Conservation (phyloP, 2,113 vertebrate genomes). For the Corythornis vintsioides region DNA sequence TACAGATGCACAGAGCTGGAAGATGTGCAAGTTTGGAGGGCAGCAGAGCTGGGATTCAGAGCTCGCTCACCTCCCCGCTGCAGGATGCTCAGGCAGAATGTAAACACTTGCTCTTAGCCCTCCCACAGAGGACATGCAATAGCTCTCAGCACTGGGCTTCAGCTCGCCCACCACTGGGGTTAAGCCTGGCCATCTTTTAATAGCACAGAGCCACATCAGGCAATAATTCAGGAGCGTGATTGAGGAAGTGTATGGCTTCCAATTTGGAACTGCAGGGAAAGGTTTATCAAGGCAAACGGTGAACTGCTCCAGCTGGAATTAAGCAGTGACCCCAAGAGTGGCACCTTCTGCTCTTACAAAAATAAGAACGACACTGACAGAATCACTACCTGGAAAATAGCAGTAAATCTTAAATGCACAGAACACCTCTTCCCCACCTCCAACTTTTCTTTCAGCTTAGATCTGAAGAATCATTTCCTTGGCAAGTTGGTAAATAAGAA, state of each 20-base stretch:
- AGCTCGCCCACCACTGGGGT: neutral
- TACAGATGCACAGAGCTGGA: conserved; percentile 8
- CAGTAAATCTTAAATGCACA: neutral
- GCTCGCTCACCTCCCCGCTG: neutral
- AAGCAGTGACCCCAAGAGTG: neutral
- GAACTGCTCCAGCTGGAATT: neutral
- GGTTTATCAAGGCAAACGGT: neutral
- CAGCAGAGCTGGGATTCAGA: neutral
- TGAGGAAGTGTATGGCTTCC: neutral
- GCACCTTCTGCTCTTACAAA: neutral
- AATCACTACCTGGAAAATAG: neutral
- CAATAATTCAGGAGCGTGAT: neutral
- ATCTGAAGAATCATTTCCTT: neutral
- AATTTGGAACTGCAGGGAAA: neutral
- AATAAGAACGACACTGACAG: fast-evolving
- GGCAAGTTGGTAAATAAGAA: neutral
- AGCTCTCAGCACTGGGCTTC: neutral
- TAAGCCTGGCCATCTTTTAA: neutral
- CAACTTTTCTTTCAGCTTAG: neutral
- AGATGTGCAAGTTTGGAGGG: neutral
- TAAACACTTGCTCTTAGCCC: neutral
- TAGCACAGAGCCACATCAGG: neutral
- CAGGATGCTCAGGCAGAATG: neutral
- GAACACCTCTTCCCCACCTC: neutral
- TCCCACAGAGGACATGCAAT: neutral